These are phyloP conservation scores for Staurois parvus DNA, from an alignment of 2,797 vertebrate species.

Conservation along the genomic window DNA sequence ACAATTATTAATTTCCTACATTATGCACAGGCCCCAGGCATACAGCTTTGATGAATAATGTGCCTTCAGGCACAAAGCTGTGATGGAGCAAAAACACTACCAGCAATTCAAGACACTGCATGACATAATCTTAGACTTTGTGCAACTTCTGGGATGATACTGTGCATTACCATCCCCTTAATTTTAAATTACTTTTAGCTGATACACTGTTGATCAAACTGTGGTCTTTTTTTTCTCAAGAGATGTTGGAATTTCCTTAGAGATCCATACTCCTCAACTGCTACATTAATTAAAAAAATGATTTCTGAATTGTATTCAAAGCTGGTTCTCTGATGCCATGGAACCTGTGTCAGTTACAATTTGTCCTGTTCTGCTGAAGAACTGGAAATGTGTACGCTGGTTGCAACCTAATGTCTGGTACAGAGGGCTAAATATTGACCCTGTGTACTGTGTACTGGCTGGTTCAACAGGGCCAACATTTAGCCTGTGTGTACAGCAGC, in stretches of 20 bases:
- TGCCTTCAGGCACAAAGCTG: conserved; percentile 22
- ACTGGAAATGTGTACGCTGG: no score
- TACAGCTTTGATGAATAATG: conserved; percentile 40
- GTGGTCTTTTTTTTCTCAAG: background rate
- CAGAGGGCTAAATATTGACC: no score
- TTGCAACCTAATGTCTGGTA: no score
- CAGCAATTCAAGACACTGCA: background rate
- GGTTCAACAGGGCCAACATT: no score
- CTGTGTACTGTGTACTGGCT: no score
- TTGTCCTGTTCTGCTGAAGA: no score
- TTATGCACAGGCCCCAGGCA: conserved; percentile 29
- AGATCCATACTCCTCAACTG: background rate
- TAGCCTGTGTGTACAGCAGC: no score
- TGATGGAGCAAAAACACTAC: background rate
- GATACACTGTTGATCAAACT: background rate
- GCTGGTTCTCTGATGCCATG: no score
- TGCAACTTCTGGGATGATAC: background rate
- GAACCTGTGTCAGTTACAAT: no score
- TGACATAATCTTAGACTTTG: background rate
- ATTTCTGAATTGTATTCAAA: no score
- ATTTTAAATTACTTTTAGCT: background rate
- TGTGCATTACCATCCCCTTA: background rate
- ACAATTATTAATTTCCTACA: conserved; percentile 31
- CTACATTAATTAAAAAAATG: no score
- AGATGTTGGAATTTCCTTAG: background rate